Base-by-base conservation (phyloP, 2,113 vertebrate genomes). In the Engystomops pustulosus region DNA sequence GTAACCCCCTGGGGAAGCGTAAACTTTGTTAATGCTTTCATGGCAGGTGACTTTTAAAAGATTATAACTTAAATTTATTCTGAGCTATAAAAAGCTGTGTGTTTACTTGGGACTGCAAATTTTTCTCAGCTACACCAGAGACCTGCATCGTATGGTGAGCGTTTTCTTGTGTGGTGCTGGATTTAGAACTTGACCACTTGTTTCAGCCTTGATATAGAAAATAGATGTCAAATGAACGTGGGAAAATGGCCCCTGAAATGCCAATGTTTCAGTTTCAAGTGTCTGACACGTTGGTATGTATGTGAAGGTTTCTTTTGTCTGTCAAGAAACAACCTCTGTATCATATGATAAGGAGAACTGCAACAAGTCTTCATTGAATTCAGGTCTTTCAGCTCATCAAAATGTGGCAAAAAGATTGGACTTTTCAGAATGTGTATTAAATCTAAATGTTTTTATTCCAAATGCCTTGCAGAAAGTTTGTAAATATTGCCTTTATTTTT, bases 261-360 rank as follows among this genome's bases (percentile, higher is more conserved):
- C 32, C n/a, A 38, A 32, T 9, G 44, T 68, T 47, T 68, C 27
- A 75, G 49, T n/a, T 41, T 84, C 6, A 77, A 84, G 81, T 84
- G 82, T 78, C 15, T 69, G 82, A 84, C 82, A 77, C 23, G 32
- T 51, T 67, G 82, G 82, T 69, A 84, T 78, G 72, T 67, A 65
- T 51, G 25, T 45, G 12, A 76, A 51, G 58, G 18, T 53, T 74
- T 67, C 38, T 65, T 47, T 71, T 71, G 67, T 77, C 58, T 76
- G 5, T 36, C 20, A 77, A 69, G 67, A 53, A 27, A 14, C 72
- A 41, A 34, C 20, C 32, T 77, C n/a, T n/a, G n/a, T 68, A 68
- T 84, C 82, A 51, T 27, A 4, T 32, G 41, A 38, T 51, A 69
- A 20, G 9, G 12, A 23, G 10, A 68, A 32, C 79, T 69, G 18